phyloP scores from a whole-genome alignment of 2,888 invertebrate genomes.

The Conops quadrifasciatus region DNA sequence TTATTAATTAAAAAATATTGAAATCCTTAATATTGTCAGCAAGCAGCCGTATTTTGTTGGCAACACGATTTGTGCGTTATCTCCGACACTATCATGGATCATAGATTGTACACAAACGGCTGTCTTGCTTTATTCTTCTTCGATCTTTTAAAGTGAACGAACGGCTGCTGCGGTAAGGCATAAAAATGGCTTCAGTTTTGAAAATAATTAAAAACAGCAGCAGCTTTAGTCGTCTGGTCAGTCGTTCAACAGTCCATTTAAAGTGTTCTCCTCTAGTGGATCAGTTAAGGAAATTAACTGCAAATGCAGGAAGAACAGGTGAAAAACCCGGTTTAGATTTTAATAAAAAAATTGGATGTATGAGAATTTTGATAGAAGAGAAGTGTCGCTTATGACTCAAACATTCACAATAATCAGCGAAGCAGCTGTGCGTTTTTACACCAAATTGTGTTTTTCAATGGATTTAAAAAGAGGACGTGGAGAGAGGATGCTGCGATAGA shows the following conservation, averaged over 20 bases:
- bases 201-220: constrained; percentile 50
- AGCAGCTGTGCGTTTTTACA: constrained; percentile 2
- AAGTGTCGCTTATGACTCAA: constrained; percentile 30
- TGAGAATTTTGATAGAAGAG: too few species aligned
- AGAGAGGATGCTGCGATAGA: too few species aligned
- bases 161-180: constrained; percentile 21
- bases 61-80: constrained; percentile 11
- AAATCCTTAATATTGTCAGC: too few species aligned
- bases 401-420: constrained; percentile 6
- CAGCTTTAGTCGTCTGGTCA: constrained; percentile 44
- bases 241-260: constrained; percentile 44
- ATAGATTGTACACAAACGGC: constrained; percentile 26
- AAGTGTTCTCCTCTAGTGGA: constrained; percentile 36
- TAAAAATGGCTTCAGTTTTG: constrained; percentile 55
- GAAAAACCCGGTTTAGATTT: too few species aligned
- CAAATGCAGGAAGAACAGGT: constrained; percentile 50
- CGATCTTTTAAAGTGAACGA: constrained; percentile 42
- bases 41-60: too few species aligned
- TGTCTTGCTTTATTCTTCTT: constrained; percentile 46
- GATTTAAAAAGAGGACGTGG: too few species aligned
- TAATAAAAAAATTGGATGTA: too few species aligned
- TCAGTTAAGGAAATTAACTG: constrained; percentile 51
- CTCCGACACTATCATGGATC: constrained; percentile 15
- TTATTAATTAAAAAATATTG: too few species aligned
- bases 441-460: too few species aligned